Evolutionary conservation across 2,888 invertebrate species (phyloP).

Genomic region (Craniophora ligustri): DNA sequence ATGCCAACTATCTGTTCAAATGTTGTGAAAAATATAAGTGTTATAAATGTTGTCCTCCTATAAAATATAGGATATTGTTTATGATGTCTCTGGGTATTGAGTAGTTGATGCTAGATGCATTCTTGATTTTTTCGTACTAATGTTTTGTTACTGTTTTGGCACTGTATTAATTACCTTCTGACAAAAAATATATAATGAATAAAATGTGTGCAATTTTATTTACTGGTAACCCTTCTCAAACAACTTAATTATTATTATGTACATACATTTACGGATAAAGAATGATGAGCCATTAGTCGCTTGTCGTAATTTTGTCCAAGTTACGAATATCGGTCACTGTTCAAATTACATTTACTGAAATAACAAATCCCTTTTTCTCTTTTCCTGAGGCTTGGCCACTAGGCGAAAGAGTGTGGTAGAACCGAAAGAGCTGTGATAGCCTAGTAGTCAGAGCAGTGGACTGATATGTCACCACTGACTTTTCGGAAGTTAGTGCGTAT

Average conservation of each 20-base stretch:
- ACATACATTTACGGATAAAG: too few relatives aligned
- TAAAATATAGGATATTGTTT: conserved; percentile 76
- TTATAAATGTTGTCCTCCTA: conserved; percentile 80
- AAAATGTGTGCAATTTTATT: conserved; percentile 81
- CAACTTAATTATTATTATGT: conserved; percentile 5
- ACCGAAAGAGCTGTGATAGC: too few relatives aligned
- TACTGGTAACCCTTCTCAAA: conserved; percentile 13
- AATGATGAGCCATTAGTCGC: too few relatives aligned
- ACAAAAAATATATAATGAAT: conserved; percentile 88
- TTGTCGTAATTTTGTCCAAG: too few relatives aligned
- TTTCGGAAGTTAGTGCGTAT: too few relatives aligned
- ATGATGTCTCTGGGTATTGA: conserved; percentile 72
- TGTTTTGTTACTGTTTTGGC: conserved; percentile 88
- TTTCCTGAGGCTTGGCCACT: too few relatives aligned
- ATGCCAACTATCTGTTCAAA: conserved; percentile 84
- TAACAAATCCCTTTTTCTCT: too few relatives aligned
- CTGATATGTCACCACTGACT: too few relatives aligned
- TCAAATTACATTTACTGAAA: too few relatives aligned
- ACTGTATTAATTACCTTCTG: conserved; percentile 89
- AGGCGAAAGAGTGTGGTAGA: too few relatives aligned
- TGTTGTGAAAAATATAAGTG: conserved; percentile 83
- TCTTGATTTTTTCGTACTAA: conserved; percentile 87
- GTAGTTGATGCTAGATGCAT: conserved; percentile 88
- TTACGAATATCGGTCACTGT: too few relatives aligned
- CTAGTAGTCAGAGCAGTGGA: too few relatives aligned